Conservation (phyloP, 2,113 vertebrate species). For the Gavialis gangeticus region DNA sequence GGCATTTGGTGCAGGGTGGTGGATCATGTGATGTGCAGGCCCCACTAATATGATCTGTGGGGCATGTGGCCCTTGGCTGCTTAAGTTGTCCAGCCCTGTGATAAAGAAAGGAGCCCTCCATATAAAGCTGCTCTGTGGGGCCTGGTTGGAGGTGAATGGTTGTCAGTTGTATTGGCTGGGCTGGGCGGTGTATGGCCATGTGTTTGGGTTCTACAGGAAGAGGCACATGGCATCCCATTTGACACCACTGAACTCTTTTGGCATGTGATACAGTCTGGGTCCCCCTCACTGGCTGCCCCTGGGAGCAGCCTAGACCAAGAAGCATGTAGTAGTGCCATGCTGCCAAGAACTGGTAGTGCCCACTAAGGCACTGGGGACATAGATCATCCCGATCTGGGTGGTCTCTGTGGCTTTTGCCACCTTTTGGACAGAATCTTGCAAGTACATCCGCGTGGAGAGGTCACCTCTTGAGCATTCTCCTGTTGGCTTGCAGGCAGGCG, state of each 20-base stretch:
- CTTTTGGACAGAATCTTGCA: no score
- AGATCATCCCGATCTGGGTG: background rate
- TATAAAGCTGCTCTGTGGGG: background rate
- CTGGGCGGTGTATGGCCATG: background rate
- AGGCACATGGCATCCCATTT: background rate
- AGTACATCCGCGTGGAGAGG: accelerated
- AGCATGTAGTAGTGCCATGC: no score
- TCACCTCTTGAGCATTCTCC: accelerated
- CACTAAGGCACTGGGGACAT: no score
- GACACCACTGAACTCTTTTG: background rate
- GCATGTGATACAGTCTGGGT: background rate
- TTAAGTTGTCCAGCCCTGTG: no score
- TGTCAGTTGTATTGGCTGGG: background rate
- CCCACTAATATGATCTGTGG: no score
- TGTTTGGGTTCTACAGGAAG: background rate
- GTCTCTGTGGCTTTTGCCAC: no score
- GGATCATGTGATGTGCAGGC: no score
- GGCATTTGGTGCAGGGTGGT: no score
- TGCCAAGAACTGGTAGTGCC: background rate
- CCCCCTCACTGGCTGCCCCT: background rate
- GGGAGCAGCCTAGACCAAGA: background rate
- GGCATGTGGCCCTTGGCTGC: no score
- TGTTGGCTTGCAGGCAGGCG: no score
- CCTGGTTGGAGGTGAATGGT: background rate
- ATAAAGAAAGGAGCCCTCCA: no score